These are phyloP conservation scores for Bombus fervidus DNA, from an alignment of 1,140 invertebrate genomes.

Conservation along the genomic window DNA sequence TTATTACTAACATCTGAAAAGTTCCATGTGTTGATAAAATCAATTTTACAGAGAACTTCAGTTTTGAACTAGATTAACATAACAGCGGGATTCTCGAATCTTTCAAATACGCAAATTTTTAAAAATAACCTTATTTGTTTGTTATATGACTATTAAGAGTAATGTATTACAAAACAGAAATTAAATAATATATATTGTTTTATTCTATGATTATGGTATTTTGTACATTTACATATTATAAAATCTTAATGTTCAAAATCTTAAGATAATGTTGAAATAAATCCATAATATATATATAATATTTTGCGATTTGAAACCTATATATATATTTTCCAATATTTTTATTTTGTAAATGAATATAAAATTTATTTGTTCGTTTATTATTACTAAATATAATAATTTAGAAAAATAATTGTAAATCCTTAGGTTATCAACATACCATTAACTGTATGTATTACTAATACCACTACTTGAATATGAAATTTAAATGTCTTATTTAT, in stretches of 20 bases:
- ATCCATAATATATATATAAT: constrained; percentile 60
- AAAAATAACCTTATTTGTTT: constrained; percentile 67
- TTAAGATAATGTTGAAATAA: constrained; percentile 72
- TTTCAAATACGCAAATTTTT: constrained; percentile 70
- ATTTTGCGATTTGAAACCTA: not conserved
- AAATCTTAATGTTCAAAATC: constrained; percentile 76
- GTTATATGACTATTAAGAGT: constrained; percentile 67
- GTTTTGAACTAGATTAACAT: constrained; percentile 39
- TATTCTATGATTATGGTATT: constrained; percentile 76
- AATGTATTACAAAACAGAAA: constrained; percentile 64
- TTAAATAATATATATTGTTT: constrained; percentile 69
- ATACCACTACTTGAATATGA: not conserved
- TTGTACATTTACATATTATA: constrained; percentile 77
- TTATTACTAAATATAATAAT: not conserved
- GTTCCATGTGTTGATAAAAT: constrained; percentile 12
- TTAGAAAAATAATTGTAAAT: not conserved
- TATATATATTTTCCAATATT: not conserved
- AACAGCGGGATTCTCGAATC: constrained; percentile 61
- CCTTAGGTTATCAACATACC: not conserved
- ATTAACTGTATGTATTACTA: not conserved
- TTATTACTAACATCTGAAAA: constrained; percentile 14
- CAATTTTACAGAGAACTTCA: constrained; percentile 6
- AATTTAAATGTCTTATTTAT: not conserved
- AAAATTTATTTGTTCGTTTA: not conserved
- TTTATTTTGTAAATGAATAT: not conserved